Percentiles rank a stretch among this genome's conserved stretches.
Conservation (phyloP, 2,888 invertebrate species). For the Callinectes sapidus region DNA sequence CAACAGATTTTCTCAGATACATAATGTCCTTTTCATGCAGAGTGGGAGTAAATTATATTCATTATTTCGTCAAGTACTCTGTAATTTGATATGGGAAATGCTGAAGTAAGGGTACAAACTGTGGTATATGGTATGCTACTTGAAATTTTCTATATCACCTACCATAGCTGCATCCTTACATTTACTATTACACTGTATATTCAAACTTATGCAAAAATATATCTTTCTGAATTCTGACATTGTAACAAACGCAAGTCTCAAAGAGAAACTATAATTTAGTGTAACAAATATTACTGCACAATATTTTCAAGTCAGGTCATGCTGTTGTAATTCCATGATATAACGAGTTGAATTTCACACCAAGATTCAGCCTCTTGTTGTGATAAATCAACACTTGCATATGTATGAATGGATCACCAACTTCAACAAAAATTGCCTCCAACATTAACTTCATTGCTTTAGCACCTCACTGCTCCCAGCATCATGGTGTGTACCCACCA, state of each 20-base stretch:
- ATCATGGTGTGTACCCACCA: conserved; percentile 9
- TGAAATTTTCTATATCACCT: background rate
- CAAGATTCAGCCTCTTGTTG: background rate
- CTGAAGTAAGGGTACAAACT: conserved; percentile 29
- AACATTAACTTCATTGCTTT: conserved; percentile 36
- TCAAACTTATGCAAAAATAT: conserved; percentile 30
- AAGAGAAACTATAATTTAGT: background rate
- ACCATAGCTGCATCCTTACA: conserved; percentile 26
- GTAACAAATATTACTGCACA: conserved; percentile 14
- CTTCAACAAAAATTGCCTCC: background rate
- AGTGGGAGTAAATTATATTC: background rate
- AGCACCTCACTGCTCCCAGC: conserved; percentile 10
- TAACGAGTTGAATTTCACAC: conserved; percentile 7
- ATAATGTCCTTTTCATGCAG: background rate
- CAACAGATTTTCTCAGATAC: background rate
- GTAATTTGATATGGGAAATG: background rate
- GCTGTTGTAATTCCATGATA: background rate
- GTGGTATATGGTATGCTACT: background rate
- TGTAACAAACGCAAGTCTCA: conserved; percentile 13
- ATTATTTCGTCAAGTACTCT: background rate
- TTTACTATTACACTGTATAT: conserved; percentile 6
- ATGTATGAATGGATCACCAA: conserved; percentile 22
- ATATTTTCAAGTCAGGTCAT: conserved; percentile 23
- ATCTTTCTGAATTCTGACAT: conserved; percentile 12
- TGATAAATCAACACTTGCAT: conserved; percentile 18